Evolutionary conservation across 2,888 invertebrate species (phyloP).

Genomic region (Perizoma flavofasciatum): DNA sequence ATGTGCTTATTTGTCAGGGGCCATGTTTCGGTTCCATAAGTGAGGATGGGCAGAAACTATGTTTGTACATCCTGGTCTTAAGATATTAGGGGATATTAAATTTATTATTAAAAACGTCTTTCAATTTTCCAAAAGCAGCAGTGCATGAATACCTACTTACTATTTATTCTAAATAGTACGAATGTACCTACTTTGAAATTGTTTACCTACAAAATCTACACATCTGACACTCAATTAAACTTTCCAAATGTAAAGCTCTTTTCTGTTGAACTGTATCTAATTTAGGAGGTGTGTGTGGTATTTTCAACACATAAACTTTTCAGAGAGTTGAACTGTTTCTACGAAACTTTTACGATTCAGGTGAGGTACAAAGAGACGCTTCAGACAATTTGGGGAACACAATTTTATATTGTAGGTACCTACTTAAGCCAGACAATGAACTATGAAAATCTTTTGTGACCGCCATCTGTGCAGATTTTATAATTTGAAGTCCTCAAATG

Average conservation of each 20-base stretch:
- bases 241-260: conserved; percentile 10
- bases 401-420: conserved; percentile 11
- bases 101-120: too few relatives aligned
- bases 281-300: conserved; percentile 26
- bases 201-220: too few relatives aligned
- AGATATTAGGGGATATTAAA: too few relatives aligned
- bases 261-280: conserved; percentile 17
- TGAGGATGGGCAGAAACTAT: too few relatives aligned
- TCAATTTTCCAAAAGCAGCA: too few relatives aligned
- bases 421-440: neutral
- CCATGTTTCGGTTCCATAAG: too few relatives aligned
- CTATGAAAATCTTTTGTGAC: conserved; percentile 11
- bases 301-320: conserved; percentile 31
- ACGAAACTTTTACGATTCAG: conserved; percentile 22
- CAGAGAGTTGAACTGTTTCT: conserved; percentile 26
- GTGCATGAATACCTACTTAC: too few relatives aligned
- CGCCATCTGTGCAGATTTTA: conserved; percentile 12
- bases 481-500: too few relatives aligned
- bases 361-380: conserved; percentile 17
- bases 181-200: too few relatives aligned
- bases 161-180: too few relatives aligned
- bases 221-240: neutral
- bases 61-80: too few relatives aligned
- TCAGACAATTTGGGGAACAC: conserved; percentile 14
- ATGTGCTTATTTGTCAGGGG: too few relatives aligned